phyloP scores from a whole-genome alignment of 2,113 vertebrate species.

The Corvus moneduloides region DNA sequence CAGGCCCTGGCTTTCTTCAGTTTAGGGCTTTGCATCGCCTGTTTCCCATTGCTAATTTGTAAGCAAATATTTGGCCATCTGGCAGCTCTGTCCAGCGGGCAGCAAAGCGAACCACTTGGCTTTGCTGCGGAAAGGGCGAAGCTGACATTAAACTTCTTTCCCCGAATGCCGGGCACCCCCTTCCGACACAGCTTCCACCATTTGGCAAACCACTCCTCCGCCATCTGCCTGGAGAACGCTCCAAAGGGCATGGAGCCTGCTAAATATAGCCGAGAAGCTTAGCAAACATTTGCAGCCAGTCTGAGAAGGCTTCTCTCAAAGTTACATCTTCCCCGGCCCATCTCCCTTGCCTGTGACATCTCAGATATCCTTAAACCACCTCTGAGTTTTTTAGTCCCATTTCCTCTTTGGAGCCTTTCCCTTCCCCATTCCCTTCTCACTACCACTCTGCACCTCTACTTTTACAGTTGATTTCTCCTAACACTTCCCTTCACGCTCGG shows the following conservation, averaged over 20 bases:
- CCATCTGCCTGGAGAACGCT: slow-evolving; percentile 52
- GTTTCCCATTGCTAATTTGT: slow-evolving; percentile 22
- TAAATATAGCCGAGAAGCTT: slow-evolving; percentile 36
- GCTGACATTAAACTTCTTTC: background rate
- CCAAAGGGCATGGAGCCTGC: background rate
- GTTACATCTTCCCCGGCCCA: background rate
- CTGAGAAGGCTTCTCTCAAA: slow-evolving; percentile 26
- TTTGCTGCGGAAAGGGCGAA: background rate
- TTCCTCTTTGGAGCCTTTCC: slow-evolving; percentile 23
- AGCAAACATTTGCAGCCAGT: slow-evolving; percentile 31
- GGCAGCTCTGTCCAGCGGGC: background rate
- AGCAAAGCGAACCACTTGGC: background rate
- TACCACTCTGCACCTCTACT: slow-evolving; percentile 16
- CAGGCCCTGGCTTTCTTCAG: background rate
- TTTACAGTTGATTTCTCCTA: background rate
- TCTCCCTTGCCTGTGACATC: background rate
- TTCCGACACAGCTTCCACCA: background rate
- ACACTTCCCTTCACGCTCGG: background rate
- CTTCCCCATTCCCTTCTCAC: slow-evolving; percentile 6
- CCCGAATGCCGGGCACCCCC: background rate
- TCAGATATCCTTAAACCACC: background rate
- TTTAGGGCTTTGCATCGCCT: background rate
- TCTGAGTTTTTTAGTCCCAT: background rate
- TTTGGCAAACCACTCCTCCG: background rate
- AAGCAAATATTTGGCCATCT: slow-evolving; percentile 53